Percentiles rank a stretch among this genome's conserved stretches.
Evolutionary conservation across 2,888 invertebrate genomes (phyloP).

Genomic region (Volucella inanis): DNA sequence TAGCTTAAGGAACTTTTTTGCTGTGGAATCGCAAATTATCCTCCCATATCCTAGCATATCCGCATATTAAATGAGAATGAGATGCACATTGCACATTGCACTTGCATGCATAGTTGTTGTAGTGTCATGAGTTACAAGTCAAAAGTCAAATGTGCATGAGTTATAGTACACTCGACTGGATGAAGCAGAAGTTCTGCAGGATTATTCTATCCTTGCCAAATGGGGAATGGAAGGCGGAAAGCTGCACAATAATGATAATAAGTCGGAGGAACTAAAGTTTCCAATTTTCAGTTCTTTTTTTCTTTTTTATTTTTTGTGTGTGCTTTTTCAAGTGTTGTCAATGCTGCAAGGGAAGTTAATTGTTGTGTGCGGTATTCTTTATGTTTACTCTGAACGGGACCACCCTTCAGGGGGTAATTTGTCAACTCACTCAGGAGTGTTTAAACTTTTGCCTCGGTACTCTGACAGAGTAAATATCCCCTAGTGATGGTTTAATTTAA

Average conservation of each 20-base stretch:
- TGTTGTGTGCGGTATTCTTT: conserved; percentile 20
- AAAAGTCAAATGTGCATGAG: conserved; percentile 30
- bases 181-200: too few species aligned
- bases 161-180: neutral
- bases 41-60: conserved; percentile 11
- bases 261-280: neutral
- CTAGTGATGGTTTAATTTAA: too few species aligned
- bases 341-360: conserved; percentile 7
- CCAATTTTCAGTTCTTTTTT: too few species aligned
- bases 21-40: conserved; percentile 18
- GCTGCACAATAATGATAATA: conserved; percentile 10
- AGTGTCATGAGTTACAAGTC: neutral
- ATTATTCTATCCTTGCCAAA: too few species aligned
- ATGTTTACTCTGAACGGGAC: conserved; percentile 10
- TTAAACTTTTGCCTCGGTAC: neutral
- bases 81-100: neutral
- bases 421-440: neutral
- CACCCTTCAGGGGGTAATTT: conserved; percentile 6
- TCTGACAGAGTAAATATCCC: too few species aligned
- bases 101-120: neutral
- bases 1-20: neutral
- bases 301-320: neutral
- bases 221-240: too few species aligned
- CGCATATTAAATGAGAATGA: neutral
- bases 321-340: conserved; percentile 9